Evolutionary conservation across 2,797 vertebrate genomes (phyloP).

Genomic region (Sphaeramia orbicularis): DNA sequence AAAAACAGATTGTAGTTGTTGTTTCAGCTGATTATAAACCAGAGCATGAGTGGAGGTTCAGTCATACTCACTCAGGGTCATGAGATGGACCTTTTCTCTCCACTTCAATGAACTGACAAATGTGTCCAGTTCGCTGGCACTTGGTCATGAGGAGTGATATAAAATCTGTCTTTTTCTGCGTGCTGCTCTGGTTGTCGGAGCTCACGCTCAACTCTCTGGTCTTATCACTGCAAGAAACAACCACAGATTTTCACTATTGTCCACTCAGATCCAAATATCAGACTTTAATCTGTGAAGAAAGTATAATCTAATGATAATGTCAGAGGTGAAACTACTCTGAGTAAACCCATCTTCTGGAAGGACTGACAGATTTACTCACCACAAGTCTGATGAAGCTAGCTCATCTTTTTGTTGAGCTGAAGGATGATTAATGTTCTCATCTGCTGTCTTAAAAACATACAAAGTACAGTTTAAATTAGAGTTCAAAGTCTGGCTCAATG

Average conservation of each 20-base stretch:
- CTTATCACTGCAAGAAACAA: constrained; percentile 35
- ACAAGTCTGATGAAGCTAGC: not conserved
- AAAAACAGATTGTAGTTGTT: not conserved
- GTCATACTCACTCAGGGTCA: constrained; percentile 70
- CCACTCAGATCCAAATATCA: no score
- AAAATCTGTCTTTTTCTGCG: constrained; percentile 57
- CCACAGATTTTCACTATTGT: no score
- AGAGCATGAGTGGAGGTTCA: not conserved
- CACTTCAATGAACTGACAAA: constrained; percentile 23
- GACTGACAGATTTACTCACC: constrained; percentile 51
- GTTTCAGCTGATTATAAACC: no score
- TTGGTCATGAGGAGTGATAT: constrained; percentile 63
- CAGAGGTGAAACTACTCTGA: no score
- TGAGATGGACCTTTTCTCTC: constrained; percentile 69
- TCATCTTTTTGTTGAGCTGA: constrained; percentile 14
- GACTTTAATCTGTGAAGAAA: no score
- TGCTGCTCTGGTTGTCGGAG: not conserved
- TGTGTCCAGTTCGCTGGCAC: constrained; percentile 66
- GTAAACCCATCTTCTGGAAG: no score
- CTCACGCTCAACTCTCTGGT: not conserved
- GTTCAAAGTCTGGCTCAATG: no score
- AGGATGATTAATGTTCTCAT: constrained; percentile 7
- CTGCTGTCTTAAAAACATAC: constrained; percentile 47
- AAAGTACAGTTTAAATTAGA: constrained; percentile 4
- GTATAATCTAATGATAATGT: no score